A percentile compares a stretch with the other conserved stretches of the same genome.
These are phyloP conservation scores for Parapristionchus giblindavisi DNA, from an alignment of 2,888 invertebrate species.

Conservation along the genomic window DNA sequence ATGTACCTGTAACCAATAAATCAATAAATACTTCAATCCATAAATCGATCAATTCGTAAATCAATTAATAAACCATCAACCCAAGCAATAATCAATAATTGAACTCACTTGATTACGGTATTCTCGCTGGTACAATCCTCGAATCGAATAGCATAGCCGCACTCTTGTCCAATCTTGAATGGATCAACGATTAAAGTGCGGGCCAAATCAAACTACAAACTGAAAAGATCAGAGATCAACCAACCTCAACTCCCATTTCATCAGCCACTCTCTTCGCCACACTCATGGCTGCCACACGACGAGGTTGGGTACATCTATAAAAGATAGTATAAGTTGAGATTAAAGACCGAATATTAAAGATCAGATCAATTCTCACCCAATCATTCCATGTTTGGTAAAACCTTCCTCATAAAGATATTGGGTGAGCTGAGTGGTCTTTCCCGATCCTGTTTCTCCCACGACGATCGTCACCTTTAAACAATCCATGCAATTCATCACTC, in stretches of 20 bases:
- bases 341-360: not conserved
- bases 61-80: no score
- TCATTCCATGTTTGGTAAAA: constrained; percentile 78
- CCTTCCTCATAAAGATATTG: constrained; percentile 81
- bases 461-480: constrained; percentile 57
- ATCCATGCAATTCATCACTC: not conserved
- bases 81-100: not conserved
- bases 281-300: constrained; percentile 96
- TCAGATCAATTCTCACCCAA: constrained; percentile 15
- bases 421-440: constrained; percentile 86
- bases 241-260: constrained; percentile 85
- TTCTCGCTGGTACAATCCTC: constrained; percentile 88
- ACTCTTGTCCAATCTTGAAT: constrained; percentile 62
- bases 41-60: no score
- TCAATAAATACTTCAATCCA: constrained; percentile 59
- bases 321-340: no score
- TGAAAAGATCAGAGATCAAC: constrained; percentile 2
- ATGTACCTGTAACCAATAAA: constrained; percentile 80
- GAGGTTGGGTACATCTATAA: constrained; percentile 86
- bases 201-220: not conserved
- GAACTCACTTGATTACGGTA: constrained; percentile 72
- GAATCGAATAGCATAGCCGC: constrained; percentile 98
- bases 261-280: constrained; percentile 98
- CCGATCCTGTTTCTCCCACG: constrained; percentile 78
- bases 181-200: not conserved